Evolutionary conservation across 92 coral and sea anemone genomes (phyloP), one percentile per base, ranked within the genome.

Genomic region (Phymanthus crucifer): DNA sequence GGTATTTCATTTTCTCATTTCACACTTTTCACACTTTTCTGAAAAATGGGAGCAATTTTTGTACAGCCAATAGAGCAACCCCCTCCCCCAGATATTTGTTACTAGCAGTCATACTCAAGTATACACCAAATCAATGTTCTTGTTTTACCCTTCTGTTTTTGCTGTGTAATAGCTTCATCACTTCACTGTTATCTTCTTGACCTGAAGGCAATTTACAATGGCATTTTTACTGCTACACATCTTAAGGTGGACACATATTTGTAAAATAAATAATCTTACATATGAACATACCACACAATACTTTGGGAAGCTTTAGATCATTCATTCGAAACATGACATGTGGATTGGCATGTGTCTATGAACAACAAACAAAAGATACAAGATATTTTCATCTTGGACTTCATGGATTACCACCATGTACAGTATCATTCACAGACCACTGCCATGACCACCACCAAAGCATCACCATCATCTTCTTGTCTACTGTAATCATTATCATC

Each of bases 261-360:
- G 64, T 11, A 47, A 73, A 43, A 40, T 0, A 45, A 16, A 21
- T 4, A 5, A 37, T 38, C 40, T 3, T 14, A 4, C 17, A 74
- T 32, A 31, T 24, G 3, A 3, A 32, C 93, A 81, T 47, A 92
- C 97, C 97, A 79, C 94, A 92, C 29, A 48, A 50, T 33, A 85
- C 75, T n/a, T 73, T 32, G 31, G 86, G 80, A 12, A 71, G 78
- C 77, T 77, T 87, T 66, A 92, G 64, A 34, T 92, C 94, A 35
- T 68, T 84, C 69, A 84, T 71, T 35, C 87, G 86, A 84, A 36
- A 71, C 75, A 71, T 71, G 52, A 71, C 40, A 18, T 45, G 76
- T 46, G 35, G 48, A 0, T 11, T 68, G 77, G 45, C 52, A 26
- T 35, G n/a, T 47, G 79, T 50, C 79, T 50, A 47, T 17, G 21